Evolutionary conservation across 2,113 vertebrate species (phyloP).

Genomic region (Atractosteus spatula): DNA sequence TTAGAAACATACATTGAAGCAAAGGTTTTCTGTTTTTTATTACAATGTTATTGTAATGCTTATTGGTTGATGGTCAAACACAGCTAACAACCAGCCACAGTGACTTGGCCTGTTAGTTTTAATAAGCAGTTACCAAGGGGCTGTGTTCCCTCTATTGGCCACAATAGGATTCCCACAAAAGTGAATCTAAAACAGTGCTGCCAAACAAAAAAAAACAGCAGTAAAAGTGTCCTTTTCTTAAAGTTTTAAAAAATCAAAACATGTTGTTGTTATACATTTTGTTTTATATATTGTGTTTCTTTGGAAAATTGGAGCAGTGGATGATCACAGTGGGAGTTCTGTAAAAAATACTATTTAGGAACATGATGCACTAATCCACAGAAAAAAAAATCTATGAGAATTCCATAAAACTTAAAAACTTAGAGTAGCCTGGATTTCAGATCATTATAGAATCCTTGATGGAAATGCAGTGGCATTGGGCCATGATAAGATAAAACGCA

Average conservation of each 20-base stretch:
- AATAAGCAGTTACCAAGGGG: too few relatives aligned
- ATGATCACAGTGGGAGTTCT: constrained; percentile 38
- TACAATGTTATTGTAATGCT: too few relatives aligned
- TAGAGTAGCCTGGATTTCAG: constrained; percentile 28
- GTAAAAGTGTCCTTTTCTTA: neutral
- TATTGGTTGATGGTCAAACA: too few relatives aligned
- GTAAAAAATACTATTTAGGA: constrained; percentile 39
- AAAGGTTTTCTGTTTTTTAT: too few relatives aligned
- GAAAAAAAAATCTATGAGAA: constrained; percentile 29
- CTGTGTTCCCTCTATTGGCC: too few relatives aligned
- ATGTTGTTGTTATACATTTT: neutral
- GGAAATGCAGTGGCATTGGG: constrained; percentile 26
- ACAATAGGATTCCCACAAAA: too few relatives aligned
- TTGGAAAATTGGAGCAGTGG: constrained; percentile 28
- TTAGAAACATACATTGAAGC: too few relatives aligned
- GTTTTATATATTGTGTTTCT: constrained; percentile 8
- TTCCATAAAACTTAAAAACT: constrained; percentile 46
- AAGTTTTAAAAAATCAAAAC: neutral
- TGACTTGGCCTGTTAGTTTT: too few relatives aligned
- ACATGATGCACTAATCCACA: constrained; percentile 56
- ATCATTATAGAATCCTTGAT: constrained; percentile 12
- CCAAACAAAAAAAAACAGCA: neutral
- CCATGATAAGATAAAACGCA: constrained; percentile 43
- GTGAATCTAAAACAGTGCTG: too few relatives aligned
- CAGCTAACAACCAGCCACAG: too few relatives aligned